phyloP scores from a whole-genome alignment of 1,140 invertebrate species.

The Pseudomyrmex sp. region DNA sequence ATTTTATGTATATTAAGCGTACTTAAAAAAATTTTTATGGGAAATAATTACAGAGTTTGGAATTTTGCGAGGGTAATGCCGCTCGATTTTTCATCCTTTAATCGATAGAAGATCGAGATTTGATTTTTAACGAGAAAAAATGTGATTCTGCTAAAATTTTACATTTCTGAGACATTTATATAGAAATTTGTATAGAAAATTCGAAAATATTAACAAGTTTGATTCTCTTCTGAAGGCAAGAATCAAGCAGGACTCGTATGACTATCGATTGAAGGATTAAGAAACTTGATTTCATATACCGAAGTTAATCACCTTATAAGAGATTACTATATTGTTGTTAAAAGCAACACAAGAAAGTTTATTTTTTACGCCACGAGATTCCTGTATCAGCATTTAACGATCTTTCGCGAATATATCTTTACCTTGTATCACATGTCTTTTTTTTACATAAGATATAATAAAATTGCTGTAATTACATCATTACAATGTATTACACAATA shows the following conservation, averaged over 20 bases:
- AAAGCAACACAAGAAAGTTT: slow-evolving; percentile 63
- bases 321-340: slow-evolving; percentile 74
- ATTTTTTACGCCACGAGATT: slow-evolving; percentile 67
- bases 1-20: slow-evolving; percentile 23
- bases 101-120: neutral
- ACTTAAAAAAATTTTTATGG: slow-evolving; percentile 61
- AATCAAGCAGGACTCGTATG: slow-evolving; percentile 5
- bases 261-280: slow-evolving; percentile 24
- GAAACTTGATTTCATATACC: slow-evolving; percentile 34
- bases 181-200: neutral
- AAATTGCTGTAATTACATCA: neutral
- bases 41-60: neutral
- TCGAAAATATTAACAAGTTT: neutral
- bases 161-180: neutral
- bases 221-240: neutral
- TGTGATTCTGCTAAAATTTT: neutral
- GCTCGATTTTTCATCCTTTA: slow-evolving; percentile 16
- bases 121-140: slow-evolving; percentile 8
- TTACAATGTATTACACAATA: slow-evolving; percentile 11
- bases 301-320: slow-evolving; percentile 49
- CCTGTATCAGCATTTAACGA: slow-evolving; percentile 64
- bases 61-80: neutral
- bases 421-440: neutral
- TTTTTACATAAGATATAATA: neutral
- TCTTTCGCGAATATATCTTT: slow-evolving; percentile 14